Percentiles rank a stretch among this genome's conserved stretches.
Evolutionary conservation across 35 echinoderm and acorn worm genomes (phyloP).

Genomic region (Heliocidaris tuberculata): DNA sequence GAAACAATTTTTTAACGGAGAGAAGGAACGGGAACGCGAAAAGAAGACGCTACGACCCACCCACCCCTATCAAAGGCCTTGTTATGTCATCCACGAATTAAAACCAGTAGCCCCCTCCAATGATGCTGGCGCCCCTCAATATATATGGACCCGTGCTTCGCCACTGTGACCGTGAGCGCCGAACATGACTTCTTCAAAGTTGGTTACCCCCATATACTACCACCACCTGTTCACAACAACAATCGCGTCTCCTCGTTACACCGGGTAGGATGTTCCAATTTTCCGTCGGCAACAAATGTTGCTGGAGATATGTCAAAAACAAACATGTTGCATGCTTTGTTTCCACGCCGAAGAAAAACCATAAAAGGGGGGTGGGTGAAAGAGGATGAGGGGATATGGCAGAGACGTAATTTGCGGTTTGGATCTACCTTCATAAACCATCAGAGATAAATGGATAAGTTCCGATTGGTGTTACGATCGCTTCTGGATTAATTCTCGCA

Average conservation of each 20-base stretch:
- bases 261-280: background rate
- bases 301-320: background rate
- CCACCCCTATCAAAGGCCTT: too few relatives aligned
- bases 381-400: background rate
- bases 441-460: background rate
- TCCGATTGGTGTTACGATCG: background rate
- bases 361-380: background rate
- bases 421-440: background rate
- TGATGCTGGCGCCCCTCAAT: too few relatives aligned
- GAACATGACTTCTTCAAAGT: background rate
- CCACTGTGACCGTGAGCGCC: too few relatives aligned
- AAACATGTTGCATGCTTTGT: background rate
- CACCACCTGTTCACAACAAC: background rate
- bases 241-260: background rate
- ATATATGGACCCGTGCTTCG: too few relatives aligned
- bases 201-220: background rate
- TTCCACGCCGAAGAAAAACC: background rate
- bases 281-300: background rate
- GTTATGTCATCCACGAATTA: too few relatives aligned
- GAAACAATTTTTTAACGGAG: too few relatives aligned
- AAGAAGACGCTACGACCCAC: too few relatives aligned
- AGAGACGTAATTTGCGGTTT: background rate
- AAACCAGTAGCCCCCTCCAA: too few relatives aligned
- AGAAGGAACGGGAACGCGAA: too few relatives aligned
- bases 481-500: background rate